A percentile compares a stretch with the other conserved stretches of the same genome.
Evolutionary conservation across 2,888 invertebrate species (phyloP).

Genomic region (Artemia sinica): DNA sequence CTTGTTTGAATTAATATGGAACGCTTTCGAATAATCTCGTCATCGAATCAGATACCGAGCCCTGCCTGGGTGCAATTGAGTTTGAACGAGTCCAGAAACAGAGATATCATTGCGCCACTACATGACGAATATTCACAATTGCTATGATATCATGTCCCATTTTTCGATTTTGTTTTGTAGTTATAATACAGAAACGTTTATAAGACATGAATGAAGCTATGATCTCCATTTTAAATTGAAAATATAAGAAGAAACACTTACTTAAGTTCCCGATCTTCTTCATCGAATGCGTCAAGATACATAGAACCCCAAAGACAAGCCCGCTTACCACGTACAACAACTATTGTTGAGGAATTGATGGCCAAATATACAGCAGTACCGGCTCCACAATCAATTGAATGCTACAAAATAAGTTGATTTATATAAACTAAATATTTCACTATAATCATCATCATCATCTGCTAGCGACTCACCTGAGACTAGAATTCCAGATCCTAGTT

Average conservation of each 20-base stretch:
- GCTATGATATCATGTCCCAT: not conserved
- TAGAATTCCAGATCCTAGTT: too few species aligned
- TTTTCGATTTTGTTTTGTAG: constrained; percentile 4
- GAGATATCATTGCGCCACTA: too few species aligned
- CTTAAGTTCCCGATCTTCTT: constrained; percentile 95
- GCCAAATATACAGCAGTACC: constrained; percentile 88
- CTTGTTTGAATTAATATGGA: too few species aligned
- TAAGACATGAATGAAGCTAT: constrained; percentile 14
- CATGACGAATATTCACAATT: constrained; percentile 6
- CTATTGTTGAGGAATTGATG: constrained; percentile 83
- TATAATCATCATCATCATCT: too few species aligned
- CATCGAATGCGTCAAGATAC: constrained; percentile 90
- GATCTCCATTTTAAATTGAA: constrained; percentile 6
- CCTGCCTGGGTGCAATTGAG: too few species aligned
- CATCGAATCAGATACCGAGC: too few species aligned
- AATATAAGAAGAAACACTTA: constrained; percentile 37
- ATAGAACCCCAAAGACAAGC: constrained; percentile 93
- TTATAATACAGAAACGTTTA: constrained; percentile 2
- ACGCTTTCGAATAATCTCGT: too few species aligned
- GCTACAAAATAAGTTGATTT: constrained; percentile 37
- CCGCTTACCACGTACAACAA: constrained; percentile 72
- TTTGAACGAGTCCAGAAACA: too few species aligned
- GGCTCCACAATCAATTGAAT: constrained; percentile 81
- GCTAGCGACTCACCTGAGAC: too few species aligned
- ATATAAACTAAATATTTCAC: too few species aligned